Evolutionary conservation across 35 echinoderm and acorn worm genomes (phyloP), one percentile per base, ranked within the genome.

Genomic region (Apostichopus japonicus): DNA sequence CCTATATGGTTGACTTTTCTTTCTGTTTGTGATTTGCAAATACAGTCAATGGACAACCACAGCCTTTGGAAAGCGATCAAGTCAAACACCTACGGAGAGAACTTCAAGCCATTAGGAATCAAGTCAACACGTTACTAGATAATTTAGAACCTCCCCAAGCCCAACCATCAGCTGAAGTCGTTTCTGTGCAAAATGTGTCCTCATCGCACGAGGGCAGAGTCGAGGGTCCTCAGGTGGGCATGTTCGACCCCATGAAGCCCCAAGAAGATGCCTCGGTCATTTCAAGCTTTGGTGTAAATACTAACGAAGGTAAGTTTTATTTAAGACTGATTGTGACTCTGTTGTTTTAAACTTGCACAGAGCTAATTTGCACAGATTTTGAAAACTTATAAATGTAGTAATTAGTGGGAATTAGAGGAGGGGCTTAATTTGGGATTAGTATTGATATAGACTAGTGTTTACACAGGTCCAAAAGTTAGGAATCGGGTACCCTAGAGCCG

Each of bases 1-100:
- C 23, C 7, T 4, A 79, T 16, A 79, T 53, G 51, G 78, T 13
- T 27, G 13, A 24, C 78, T 79, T n/a, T 79, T 13, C 23, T 79
- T 79, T 22, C 22, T 53, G 51, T 24, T 79, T 79, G 63, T 44
- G 2, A 44, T 67, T 67, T 67, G 63, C 19, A 11, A 67, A 55
- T 23, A n/a, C 54, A 98, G 95, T 96, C 56, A 96, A 99, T 92
- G 97, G 97, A 83, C 97, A 96, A 88, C 97, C 97, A 21, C 79
- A 91, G 70, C 97, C 97, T 8, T 87, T 99, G 56, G 95, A 99
- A 83, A 93, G 97, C 92, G 97, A 99, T 86, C 97, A 99, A 73
- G 93, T 99, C 1, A 99, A 99, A 17, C 91, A 99, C 86, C 51
- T 99, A 90, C 80, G 95, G 23, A 90, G 63, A 87, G 94, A 99